Base-by-base conservation (phyloP, 2,797 vertebrate genomes). In the Hozukius guyotensis region DNA sequence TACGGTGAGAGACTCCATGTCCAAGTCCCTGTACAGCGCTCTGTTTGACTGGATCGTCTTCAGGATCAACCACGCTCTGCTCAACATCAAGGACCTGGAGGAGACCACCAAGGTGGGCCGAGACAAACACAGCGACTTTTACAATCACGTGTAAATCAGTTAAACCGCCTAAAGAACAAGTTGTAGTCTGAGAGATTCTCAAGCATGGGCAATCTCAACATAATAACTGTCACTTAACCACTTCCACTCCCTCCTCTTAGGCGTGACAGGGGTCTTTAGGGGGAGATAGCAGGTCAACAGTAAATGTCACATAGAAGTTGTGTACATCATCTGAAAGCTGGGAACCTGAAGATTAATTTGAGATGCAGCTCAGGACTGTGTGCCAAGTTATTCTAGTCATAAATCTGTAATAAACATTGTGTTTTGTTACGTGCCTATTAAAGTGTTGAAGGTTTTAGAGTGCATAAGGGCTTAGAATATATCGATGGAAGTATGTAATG, bases 1-100 rank as follows among this genome's bases (percentile, higher is more conserved):
- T 42, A 99, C 98, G 0, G 99, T 99, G 70, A 93, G 99, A 53
- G 98, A 99, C 93, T 99, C 98, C 55, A 98, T 99, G 98, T 97
- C 99, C 1, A 99, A 99, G 90, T 99, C 98, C 0, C 86, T 99
- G 65, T 99, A 99, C 91, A 97, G 97, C 0, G 97, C 99, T 83
- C 96, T 99, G 67, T 99, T 99, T n/a, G 98, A 99, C 94, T 99
- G 99, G 99, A 99, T 99, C 2, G 98, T 99, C 89, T 99, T 99
- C 94, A 96, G 99, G 80, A 99, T 99, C 94, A 99, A 99, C 93
- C 99, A 99, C 0, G 98, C 99, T 0, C 96, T 99, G 89, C 97
- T 99, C 84, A 99, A 98, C 92, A 97, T 96, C 42, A 97, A 96
- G 93, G 98, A 98, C 90, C 91, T 99, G 93, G 97, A 98, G 84